These are phyloP conservation scores for Leucopternis melanops DNA, from an alignment of 2,113 vertebrate genomes.

Conservation along the genomic window DNA sequence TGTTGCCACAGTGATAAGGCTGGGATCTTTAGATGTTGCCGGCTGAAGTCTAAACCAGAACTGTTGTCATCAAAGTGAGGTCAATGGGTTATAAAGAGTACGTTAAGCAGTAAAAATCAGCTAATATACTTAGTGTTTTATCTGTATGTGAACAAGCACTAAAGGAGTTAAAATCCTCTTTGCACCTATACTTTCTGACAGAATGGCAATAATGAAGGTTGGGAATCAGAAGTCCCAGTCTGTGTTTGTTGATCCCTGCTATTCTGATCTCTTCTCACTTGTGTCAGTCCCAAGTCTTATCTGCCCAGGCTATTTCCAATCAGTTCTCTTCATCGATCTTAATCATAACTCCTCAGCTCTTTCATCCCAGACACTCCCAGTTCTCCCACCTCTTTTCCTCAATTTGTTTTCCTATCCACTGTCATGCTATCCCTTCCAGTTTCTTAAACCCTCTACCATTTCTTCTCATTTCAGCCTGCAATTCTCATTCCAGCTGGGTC, in stretches of 20 bases:
- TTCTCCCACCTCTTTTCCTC: neutral
- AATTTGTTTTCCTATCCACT: neutral
- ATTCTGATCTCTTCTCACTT: neutral
- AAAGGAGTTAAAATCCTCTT: neutral
- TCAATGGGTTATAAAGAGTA: neutral
- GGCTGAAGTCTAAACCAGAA: neutral
- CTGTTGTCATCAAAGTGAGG: neutral
- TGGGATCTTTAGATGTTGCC: neutral
- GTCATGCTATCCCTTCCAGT: neutral
- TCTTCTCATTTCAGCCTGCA: neutral
- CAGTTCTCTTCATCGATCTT: neutral
- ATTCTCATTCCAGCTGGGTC: neutral
- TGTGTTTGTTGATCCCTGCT: neutral
- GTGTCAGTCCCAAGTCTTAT: neutral
- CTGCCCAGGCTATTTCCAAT: neutral
- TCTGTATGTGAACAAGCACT: neutral
- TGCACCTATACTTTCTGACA: neutral
- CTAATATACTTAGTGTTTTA: neutral
- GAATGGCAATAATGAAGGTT: neutral
- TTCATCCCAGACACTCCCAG: neutral
- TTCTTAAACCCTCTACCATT: neutral
- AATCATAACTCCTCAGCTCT: neutral
- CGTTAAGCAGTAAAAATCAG: neutral
- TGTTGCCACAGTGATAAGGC: neutral
- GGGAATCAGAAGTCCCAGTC: neutral